These are phyloP conservation scores for Distichodus sexfasciatus DNA, from an alignment of 2,797 vertebrate genomes.

Conservation along the genomic window DNA sequence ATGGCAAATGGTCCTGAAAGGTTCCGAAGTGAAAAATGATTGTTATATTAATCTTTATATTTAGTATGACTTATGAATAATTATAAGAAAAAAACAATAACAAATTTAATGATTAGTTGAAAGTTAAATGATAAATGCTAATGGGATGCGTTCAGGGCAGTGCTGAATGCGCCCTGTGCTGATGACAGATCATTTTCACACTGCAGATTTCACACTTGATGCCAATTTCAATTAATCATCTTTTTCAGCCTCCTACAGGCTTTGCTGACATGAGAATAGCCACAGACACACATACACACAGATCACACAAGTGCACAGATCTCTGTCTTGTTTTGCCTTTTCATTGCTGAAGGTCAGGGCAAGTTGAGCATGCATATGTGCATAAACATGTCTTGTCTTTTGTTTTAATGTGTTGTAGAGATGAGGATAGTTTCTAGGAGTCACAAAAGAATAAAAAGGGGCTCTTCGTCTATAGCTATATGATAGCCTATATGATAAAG, in stretches of 20 bases:
- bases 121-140: no score
- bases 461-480: no score
- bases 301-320: slow-evolving; percentile 1
- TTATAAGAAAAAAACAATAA: no score
- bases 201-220: slow-evolving; percentile 9
- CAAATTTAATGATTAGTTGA: no score
- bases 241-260: slow-evolving; percentile 45
- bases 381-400: not conserved
- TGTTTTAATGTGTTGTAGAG: no score
- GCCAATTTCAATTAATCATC: slow-evolving; percentile 39
- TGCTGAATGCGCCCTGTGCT: slow-evolving; percentile 27
- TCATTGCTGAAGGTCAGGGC: slow-evolving; percentile 1
- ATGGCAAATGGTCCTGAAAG: no score
- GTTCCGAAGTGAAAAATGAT: no score
- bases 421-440: no score
- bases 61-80: no score
- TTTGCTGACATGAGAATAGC: slow-evolving; percentile 40
- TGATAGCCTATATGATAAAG: no score
- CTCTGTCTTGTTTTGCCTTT: not conserved
- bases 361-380: not conserved
- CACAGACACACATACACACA: not conserved
- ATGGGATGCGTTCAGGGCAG: not conserved
- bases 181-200: slow-evolving; percentile 37
- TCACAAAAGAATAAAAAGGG: no score
- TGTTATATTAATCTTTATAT: no score